phyloP scores from a whole-genome alignment of 2,888 invertebrate genomes.

The Dendrolimus pini region DNA sequence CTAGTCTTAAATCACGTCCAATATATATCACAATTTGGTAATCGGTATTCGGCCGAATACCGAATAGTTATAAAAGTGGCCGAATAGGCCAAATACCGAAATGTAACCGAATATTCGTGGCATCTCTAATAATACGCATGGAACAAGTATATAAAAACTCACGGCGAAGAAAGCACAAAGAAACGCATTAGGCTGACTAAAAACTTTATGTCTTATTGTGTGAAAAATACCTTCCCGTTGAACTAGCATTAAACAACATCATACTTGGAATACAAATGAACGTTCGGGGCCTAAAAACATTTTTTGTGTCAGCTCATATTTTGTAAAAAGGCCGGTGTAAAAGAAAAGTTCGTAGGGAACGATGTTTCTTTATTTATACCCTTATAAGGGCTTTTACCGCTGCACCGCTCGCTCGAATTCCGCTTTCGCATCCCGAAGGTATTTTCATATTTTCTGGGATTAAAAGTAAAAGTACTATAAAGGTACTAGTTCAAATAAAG shows the following conservation, averaged over 20 bases:
- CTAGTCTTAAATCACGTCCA: too few relatives aligned
- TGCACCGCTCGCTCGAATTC: too few relatives aligned
- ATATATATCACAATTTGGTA: too few relatives aligned
- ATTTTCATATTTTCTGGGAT: too few relatives aligned
- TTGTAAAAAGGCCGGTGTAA: not conserved
- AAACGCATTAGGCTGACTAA: not conserved
- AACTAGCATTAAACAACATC: not conserved
- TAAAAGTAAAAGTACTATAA: too few relatives aligned
- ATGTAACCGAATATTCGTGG: too few relatives aligned
- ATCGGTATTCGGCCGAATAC: too few relatives aligned
- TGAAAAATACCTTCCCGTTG: not conserved
- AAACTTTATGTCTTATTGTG: not conserved
- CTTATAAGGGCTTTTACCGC: not conserved
- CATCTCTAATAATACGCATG: too few relatives aligned
- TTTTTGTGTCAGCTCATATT: slow-evolving; percentile 3
- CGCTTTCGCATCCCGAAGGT: too few relatives aligned
- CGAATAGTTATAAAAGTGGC: too few relatives aligned
- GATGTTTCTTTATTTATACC: not conserved
- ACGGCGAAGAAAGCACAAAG: not conserved
- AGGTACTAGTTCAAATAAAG: too few relatives aligned
- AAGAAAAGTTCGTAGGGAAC: not conserved
- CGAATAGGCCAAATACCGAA: too few relatives aligned
- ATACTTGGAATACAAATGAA: not conserved
- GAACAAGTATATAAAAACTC: not conserved
- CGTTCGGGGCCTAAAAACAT: not conserved